Percentiles rank a stretch among this genome's conserved stretches.
Evolutionary conservation across 2,113 vertebrate genomes (phyloP).

Genomic region (Campylomormyrus numenius): DNA sequence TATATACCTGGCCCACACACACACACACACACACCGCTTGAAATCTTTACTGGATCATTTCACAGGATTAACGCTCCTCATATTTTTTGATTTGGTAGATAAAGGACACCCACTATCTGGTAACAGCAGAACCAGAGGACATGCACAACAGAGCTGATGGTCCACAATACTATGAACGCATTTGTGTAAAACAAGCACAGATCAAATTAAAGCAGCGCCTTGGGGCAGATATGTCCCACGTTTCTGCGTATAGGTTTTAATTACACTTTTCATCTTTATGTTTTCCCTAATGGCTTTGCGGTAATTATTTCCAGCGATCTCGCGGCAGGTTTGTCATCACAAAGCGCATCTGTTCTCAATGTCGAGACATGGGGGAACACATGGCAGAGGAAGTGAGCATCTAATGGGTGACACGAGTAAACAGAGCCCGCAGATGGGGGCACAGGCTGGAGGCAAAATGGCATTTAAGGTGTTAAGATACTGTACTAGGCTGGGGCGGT

Average conservation of each 20-base stretch:
- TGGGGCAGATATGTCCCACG: neutral
- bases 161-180: slow-evolving; percentile 13
- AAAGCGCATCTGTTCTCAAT: neutral
- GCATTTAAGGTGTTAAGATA: neutral
- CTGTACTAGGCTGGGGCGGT: neutral
- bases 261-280: neutral
- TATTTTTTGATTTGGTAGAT: neutral
- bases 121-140: neutral
- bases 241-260: neutral
- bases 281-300: neutral
- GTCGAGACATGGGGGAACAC: neutral
- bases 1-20: neutral
- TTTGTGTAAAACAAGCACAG: slow-evolving; percentile 35
- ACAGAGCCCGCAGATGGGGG: neutral
- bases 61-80: neutral
- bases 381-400: neutral
- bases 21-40: neutral
- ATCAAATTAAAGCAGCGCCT: slow-evolving; percentile 29
- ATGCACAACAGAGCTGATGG: neutral
- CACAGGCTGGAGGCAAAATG: neutral
- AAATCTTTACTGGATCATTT: neutral
- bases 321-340: neutral
- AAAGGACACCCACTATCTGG: neutral
- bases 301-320: slow-evolving; percentile 9
- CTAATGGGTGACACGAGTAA: neutral